Evolutionary conservation across 2,113 vertebrate species (phyloP), one percentile per base, ranked within the genome.

Genomic region (Colistium nudipinnis): DNA sequence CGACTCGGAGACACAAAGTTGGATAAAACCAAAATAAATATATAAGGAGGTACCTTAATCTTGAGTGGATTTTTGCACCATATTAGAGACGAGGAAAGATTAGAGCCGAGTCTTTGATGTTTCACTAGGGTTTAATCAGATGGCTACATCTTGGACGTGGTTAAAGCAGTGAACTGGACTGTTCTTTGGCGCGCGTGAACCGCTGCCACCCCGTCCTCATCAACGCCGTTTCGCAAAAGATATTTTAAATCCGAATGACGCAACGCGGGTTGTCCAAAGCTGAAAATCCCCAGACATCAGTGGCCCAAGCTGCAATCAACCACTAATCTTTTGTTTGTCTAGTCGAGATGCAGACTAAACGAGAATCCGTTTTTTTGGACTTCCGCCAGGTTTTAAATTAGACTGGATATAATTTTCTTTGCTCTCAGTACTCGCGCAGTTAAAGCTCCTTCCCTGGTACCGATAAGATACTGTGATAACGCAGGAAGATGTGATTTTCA

Each of bases 91-190:
- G n/a, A 24, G 4, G 2, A 57, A 61, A 27, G 55, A 81, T 75
- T 80, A 70, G 13, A 44, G 48, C 44, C 13, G 51, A 77, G 75
- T 63, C 51, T 30, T 76, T 71, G 59, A 31, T 69, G 66, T 83
- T 88, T 78, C 63, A 64, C 65, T 71, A 73, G 38, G 31, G 54
- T 75, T 60, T 84, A 72, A 88, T 89, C 78, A 74, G 76, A 57
- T 66, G 28, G 51, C 53, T 48, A 45, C 39, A 75, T 89, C 72
- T 74, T 76, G 52, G 71, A 39, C 25, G 35, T 68, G 60, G 39
- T 66, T 74, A 53, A 57, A 60, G 54, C 55, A 53, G 49, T 69
- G 30, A 74, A 62, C 51, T 25, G 31, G 19, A 62, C 63, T n/a
- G 44, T 28, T 33, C 70, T 70, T 33, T 12, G 52, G n/a, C 20